Evolutionary conservation across 2,888 invertebrate species (phyloP).

Genomic region (Acanthosoma haemorrhoidale): DNA sequence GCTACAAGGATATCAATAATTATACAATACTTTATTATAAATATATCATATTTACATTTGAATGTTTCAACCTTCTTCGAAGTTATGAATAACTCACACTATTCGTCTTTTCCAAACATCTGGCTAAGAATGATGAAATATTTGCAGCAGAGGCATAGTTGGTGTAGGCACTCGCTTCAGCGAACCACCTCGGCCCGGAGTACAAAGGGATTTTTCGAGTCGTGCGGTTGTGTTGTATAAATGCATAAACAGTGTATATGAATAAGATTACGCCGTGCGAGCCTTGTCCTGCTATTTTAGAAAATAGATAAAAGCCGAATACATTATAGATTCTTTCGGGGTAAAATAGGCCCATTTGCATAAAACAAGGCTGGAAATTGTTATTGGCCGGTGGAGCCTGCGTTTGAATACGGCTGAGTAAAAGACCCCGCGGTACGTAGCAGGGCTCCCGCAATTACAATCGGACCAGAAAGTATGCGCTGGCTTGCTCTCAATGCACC

Average conservation of each 20-base stretch:
- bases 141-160: no score
- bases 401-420: slow-evolving; percentile 8
- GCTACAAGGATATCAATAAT: no score
- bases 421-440: not conserved
- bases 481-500: not conserved
- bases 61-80: no score
- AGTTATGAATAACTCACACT: no score
- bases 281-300: slow-evolving; percentile 6
- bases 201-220: not conserved
- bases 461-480: not conserved
- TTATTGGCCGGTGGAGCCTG: not conserved
- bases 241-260: not conserved
- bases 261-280: not conserved
- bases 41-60: no score
- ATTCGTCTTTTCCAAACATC: no score
- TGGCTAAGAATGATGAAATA: no score
- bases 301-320: slow-evolving; percentile 21
- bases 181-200: no score
- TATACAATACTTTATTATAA: no score
- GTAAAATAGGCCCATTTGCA: slow-evolving; percentile 15
- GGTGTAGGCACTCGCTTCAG: no score
- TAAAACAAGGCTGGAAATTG: slow-evolving; percentile 23
- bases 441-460: not conserved
- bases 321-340: slow-evolving; percentile 21
- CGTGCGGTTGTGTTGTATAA: not conserved